A percentile compares a stretch with the other conserved stretches of the same genome.
Conservation (phyloP, 2,888 invertebrate species). For the Pandemis corylana region DNA sequence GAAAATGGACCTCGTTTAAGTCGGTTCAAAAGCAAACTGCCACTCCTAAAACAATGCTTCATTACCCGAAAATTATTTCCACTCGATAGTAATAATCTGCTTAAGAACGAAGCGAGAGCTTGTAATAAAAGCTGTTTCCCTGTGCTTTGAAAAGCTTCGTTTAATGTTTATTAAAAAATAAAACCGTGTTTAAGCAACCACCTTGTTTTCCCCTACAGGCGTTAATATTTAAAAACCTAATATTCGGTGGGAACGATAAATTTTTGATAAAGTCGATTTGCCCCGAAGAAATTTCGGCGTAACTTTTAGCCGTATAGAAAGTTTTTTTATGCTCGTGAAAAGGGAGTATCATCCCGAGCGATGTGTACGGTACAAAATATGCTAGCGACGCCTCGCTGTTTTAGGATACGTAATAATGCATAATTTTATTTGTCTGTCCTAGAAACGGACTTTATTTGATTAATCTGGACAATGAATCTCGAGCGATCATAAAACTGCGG, state of each 20-base stretch:
- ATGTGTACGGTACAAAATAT: slow-evolving; percentile 28
- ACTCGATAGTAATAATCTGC: slow-evolving; percentile 10
- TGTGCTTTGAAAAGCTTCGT: slow-evolving; percentile 16
- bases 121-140: slow-evolving; percentile 27
- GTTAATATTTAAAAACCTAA: slow-evolving; percentile 45
- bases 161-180: slow-evolving; percentile 37
- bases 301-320: slow-evolving; percentile 47
- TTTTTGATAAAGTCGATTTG: slow-evolving; percentile 53
- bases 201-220: slow-evolving; percentile 36
- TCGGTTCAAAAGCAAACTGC: neutral
- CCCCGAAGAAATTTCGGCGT: slow-evolving; percentile 43
- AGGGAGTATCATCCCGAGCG: slow-evolving; percentile 37
- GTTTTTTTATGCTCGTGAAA: slow-evolving; percentile 47
- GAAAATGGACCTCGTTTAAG: no score
- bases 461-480: slow-evolving; percentile 39
- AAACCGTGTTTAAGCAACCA: slow-evolving; percentile 34
- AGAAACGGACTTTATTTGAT: slow-evolving; percentile 40
- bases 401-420: slow-evolving; percentile 31
- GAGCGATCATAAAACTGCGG: slow-evolving; percentile 36
- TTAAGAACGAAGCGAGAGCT: slow-evolving; percentile 20
- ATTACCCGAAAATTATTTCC: slow-evolving; percentile 1
- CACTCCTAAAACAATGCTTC: neutral
- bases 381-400: slow-evolving; percentile 17
- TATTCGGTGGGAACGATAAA: slow-evolving; percentile 51
- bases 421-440: slow-evolving; percentile 41